phyloP scores from a whole-genome alignment of 2,888 invertebrate genomes.

The Yponomeuta malinellus region DNA sequence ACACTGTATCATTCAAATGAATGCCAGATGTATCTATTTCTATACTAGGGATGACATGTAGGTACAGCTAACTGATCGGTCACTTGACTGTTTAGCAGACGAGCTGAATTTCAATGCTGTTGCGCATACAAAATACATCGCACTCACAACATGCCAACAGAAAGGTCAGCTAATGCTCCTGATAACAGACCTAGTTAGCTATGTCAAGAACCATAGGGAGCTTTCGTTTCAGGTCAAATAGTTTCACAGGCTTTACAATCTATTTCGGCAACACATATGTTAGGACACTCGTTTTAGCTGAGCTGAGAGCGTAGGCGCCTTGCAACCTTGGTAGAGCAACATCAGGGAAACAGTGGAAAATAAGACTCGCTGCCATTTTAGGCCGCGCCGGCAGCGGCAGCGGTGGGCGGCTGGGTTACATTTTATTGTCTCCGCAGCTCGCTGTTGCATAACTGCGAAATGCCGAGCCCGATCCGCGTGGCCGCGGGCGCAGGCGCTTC shows the following conservation, averaged over 20 bases:
- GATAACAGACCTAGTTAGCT: neutral
- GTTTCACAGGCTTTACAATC: constrained; percentile 29
- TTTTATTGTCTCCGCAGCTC: constrained; percentile 68
- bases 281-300: constrained; percentile 55
- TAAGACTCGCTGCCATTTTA: constrained; percentile 71
- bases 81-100: neutral
- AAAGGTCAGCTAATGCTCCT: neutral
- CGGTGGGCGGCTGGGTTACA: constrained; percentile 56
- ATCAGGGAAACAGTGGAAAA: constrained; percentile 60
- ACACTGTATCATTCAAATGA: constrained; percentile 37
- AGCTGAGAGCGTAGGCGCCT: constrained; percentile 67
- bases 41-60: constrained; percentile 29
- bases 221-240: neutral
- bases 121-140: constrained; percentile 1
- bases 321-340: constrained; percentile 61
- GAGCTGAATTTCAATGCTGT: constrained; percentile 2
- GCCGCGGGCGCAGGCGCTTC: neutral
- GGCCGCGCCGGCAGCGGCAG: constrained; percentile 57
- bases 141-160: neutral
- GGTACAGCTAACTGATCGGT: constrained; percentile 12
- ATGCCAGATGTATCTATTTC: constrained; percentile 32
- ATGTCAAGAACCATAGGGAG: neutral
- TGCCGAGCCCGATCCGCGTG: constrained; percentile 34
- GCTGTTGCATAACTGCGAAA: constrained; percentile 59
- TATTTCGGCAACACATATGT: constrained; percentile 61